Base-by-base conservation (phyloP, 2,113 vertebrate species). In the Micronisus gabar region DNA sequence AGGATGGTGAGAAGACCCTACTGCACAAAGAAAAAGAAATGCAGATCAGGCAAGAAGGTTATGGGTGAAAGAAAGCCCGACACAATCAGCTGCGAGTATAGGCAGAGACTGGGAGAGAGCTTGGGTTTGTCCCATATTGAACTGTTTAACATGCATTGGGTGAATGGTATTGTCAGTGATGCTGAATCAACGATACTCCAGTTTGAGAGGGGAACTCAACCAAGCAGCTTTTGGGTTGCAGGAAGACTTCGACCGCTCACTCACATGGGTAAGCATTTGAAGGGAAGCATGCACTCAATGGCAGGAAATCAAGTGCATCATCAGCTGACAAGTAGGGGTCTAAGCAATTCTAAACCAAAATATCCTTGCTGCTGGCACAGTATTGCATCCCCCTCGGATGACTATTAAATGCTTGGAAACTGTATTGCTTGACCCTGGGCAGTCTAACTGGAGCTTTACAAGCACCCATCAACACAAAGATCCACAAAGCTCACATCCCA, bases 241-340 rank as follows among this genome's bases (percentile, higher is more conserved):
- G 58, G 43, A 91, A 59, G 17, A 38, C 43, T 86, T 45, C 34
- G 26, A 56, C 10, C 0, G 0, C 34, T 61, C 7, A 1, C 5
- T 73, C 11, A 38, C 1, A 0, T 26, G 34, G 27, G 19, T 72
- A n/a, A 86, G 40, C 2, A 0, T 50, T 63, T 79, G 15, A 65
- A 86, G 11, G n/a, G 12, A 86, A 70, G 23, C 27, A 34, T 11
- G 41, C 20, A 82, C 18, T 66, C 55, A 43, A 0, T 11, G 12
- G 13, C 36, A 84, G 21, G 38, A 84, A 78, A 13, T 8, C 21
- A 81, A 56, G 9, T 16, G 21, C 45, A 38, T 36, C 36, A 65
- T 20, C n/a, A 91, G 17, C 59, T 34, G 26, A 84, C 26, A 70
- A 81, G n/a, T 22, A 83, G 52, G 13, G 8, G 6, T 16, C 43